phyloP scores from a whole-genome alignment of 2,888 invertebrate genomes.

The Erynnis tages region DNA sequence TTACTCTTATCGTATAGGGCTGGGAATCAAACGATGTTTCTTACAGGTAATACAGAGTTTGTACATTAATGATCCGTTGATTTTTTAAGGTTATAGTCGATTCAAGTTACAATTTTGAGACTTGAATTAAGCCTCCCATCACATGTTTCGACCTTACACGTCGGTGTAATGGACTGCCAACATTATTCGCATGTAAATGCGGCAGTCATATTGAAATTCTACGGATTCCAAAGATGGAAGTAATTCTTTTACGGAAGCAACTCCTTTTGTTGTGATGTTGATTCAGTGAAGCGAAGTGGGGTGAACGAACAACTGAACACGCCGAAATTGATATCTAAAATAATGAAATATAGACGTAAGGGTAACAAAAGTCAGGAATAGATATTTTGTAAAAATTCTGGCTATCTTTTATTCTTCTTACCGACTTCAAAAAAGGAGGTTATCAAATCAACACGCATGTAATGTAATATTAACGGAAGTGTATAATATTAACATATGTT shows the following conservation, averaged over 20 bases:
- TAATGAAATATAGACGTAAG: conserved; percentile 3
- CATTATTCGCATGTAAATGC: conserved; percentile 62
- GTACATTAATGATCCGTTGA: too few relatives aligned
- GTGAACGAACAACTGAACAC: neutral
- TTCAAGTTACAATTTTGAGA: too few relatives aligned
- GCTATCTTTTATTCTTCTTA: too few relatives aligned
- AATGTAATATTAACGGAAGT: too few relatives aligned
- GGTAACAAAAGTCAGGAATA: too few relatives aligned
- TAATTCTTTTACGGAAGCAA: conserved; percentile 51
- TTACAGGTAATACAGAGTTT: too few relatives aligned
- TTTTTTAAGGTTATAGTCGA: neutral
- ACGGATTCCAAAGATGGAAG: conserved; percentile 62
- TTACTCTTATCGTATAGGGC: too few relatives aligned
- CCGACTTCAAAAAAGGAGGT: neutral
- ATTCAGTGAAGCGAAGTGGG: conserved; percentile 9
- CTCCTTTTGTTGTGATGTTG: conserved; percentile 22
- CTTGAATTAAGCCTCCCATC: too few relatives aligned
- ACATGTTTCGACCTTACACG: neutral
- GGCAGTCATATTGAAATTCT: conserved; percentile 72
- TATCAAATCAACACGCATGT: too few relatives aligned
- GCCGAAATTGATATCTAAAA: conserved; percentile 10
- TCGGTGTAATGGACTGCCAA: conserved; percentile 6
- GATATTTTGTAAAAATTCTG: too few relatives aligned
- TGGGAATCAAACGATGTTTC: too few relatives aligned
- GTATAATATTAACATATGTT: too few relatives aligned